phyloP scores from a whole-genome alignment of 2,888 invertebrate genomes.

The Cephus nigrinus region DNA sequence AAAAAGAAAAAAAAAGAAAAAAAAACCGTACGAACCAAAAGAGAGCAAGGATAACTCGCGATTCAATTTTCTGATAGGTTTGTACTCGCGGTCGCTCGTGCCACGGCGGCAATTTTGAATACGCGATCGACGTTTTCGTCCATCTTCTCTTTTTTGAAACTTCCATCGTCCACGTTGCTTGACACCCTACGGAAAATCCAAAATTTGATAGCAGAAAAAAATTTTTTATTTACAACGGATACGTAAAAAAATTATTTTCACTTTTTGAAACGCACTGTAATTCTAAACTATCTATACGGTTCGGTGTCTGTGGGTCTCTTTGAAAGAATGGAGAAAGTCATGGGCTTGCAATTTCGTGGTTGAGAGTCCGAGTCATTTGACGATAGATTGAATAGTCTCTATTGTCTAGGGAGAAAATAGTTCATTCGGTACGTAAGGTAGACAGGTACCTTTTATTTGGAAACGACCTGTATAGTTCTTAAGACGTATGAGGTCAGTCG shows the following conservation, averaged over 20 bases:
- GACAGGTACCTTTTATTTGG: not conserved
- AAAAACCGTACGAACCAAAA: constrained; percentile 3
- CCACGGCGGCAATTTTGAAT: not conserved
- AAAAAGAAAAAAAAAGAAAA: not conserved
- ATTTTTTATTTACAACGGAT: too few species aligned
- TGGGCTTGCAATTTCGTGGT: constrained; percentile 52
- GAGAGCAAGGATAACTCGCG: constrained; percentile 20
- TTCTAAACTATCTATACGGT: not conserved
- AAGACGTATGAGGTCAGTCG: not conserved
- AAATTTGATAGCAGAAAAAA: too few species aligned
- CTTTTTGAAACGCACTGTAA: not conserved
- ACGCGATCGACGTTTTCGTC: not conserved
- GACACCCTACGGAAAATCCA: rapidly evolving
- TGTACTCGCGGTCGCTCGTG: constrained; percentile 3
- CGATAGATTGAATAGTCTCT: not conserved
- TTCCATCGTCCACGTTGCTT: constrained; percentile 9
- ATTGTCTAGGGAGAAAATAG: not conserved
- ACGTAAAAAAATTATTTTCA: not conserved
- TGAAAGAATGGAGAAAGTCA: constrained; percentile 53
- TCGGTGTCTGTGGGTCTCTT: not conserved
- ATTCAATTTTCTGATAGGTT: constrained; percentile 56
- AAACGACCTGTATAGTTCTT: not conserved
- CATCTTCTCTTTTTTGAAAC: not conserved
- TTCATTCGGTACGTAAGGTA: not conserved
- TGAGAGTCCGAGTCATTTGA: not conserved